Evolutionary conservation across 2,888 invertebrate genomes (phyloP).

Genomic region (Paralinhomoeus sp.): DNA sequence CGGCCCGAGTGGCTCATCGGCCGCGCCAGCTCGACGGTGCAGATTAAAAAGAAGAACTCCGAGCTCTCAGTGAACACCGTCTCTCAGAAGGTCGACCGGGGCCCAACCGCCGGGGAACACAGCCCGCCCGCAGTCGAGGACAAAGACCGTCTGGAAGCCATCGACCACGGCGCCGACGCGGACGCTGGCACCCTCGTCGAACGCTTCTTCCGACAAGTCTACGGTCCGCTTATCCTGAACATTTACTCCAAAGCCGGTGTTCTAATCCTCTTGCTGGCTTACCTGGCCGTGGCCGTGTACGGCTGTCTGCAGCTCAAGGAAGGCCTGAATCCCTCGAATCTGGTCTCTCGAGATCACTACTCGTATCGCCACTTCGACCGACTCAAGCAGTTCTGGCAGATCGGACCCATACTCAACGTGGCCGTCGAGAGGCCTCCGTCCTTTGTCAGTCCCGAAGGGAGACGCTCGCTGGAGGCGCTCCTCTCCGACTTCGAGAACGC

Average conservation of each 20-base stretch:
- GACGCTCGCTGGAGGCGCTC: conserved; percentile 11
- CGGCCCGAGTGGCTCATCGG: no score
- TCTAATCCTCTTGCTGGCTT: conserved; percentile 42
- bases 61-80: no score
- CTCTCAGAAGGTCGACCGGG: no score
- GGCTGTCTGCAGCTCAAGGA: conserved; percentile 39
- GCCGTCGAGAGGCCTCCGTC: conserved; percentile 17
- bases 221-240: conserved; percentile 16
- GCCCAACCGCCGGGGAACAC: no score
- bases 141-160: no score
- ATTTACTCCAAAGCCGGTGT: conserved; percentile 30
- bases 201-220: conserved; percentile 13
- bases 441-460: conserved; percentile 10
- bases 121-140: no score
- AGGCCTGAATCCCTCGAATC: conserved; percentile 20
- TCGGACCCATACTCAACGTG: conserved; percentile 8
- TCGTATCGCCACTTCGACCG: conserved; percentile 19
- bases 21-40: no score
- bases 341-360: conserved; percentile 21
- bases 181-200: no score
- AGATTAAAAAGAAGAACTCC: no score
- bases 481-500: conserved; percentile 18
- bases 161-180: no score
- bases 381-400: conserved; percentile 19
- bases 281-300: conserved; percentile 57